phyloP scores from a whole-genome alignment of 2,888 invertebrate species.

The Ashinkailepas kermadecensis region DNA sequence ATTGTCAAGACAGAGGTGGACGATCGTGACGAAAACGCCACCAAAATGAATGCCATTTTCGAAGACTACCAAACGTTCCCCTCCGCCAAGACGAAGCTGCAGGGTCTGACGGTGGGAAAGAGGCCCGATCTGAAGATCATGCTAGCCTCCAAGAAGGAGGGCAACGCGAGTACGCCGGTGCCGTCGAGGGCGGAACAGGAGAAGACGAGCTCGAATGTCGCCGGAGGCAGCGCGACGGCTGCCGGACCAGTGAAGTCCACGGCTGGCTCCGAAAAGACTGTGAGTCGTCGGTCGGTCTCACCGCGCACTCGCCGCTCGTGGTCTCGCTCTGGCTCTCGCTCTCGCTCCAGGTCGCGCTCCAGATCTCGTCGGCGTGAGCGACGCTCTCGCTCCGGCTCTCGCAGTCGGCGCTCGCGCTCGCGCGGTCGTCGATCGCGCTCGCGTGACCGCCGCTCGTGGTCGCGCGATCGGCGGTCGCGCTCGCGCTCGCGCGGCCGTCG shows the following conservation, averaged over 20 bases:
- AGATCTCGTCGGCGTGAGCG: background rate
- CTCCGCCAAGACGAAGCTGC: background rate
- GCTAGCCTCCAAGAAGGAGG: background rate
- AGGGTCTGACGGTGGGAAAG: background rate
- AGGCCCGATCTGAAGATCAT: background rate
- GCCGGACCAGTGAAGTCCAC: background rate
- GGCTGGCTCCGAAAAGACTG: background rate
- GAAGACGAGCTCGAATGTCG: background rate
- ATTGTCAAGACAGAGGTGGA: background rate
- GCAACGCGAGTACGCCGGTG: background rate
- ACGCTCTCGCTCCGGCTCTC: background rate
- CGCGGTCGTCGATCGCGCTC: background rate
- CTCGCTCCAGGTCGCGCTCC: background rate
- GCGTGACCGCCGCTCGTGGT: background rate
- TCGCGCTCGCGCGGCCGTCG: background rate
- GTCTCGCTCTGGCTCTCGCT: background rate
- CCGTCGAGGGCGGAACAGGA: background rate
- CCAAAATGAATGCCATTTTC: constrained; percentile 1
- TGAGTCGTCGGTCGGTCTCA: background rate
- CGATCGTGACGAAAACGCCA: background rate
- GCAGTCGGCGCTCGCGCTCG: background rate
- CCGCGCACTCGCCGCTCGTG: background rate
- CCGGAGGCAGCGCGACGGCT: background rate
- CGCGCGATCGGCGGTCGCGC: background rate
- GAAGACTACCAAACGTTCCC: background rate